A percentile compares a stretch with the other conserved stretches of the same genome.
phyloP scores from a whole-genome alignment of 2,797 vertebrate genomes.

The Botia kubotai region DNA sequence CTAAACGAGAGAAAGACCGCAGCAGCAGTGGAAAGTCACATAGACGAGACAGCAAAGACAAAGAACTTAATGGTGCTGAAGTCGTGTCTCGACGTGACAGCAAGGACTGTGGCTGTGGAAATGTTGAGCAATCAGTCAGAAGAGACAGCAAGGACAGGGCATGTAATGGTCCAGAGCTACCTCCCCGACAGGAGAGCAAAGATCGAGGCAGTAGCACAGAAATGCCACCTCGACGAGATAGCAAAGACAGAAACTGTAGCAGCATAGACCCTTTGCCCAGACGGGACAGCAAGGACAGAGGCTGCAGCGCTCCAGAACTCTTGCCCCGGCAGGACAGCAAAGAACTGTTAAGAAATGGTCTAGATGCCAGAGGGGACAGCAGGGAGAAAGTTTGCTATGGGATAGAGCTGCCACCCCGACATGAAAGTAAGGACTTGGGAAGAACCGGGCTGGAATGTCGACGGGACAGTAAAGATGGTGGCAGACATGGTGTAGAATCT shows the following conservation, averaged over 20 bases:
- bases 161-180: constrained; percentile 17
- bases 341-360: constrained; percentile 84
- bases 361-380: constrained; percentile 72
- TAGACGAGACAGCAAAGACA: constrained; percentile 70
- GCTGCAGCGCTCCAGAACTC: constrained; percentile 73
- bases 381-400: constrained; percentile 71
- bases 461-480: constrained; percentile 75
- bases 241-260: constrained; percentile 72
- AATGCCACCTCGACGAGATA: constrained; percentile 75
- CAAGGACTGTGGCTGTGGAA: constrained; percentile 52
- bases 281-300: constrained; percentile 78
- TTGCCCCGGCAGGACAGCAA: constrained; percentile 87
- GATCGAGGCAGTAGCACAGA: constrained; percentile 84
- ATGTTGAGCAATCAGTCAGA: constrained; percentile 36
- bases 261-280: constrained; percentile 63
- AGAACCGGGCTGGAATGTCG: constrained; percentile 69
- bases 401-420: constrained; percentile 65
- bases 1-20: constrained; percentile 79
- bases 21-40: constrained; percentile 59
- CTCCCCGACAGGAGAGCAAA: constrained; percentile 78
- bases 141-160: constrained; percentile 57
- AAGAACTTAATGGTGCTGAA: constrained; percentile 59
- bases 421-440: constrained; percentile 73
- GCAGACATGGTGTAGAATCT: constrained; percentile 76
- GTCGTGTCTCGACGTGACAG: constrained; percentile 51